Evolutionary conservation across 2,113 vertebrate genomes (phyloP), one percentile per base, ranked within the genome.

Genomic region (Panthera uncia): DNA sequence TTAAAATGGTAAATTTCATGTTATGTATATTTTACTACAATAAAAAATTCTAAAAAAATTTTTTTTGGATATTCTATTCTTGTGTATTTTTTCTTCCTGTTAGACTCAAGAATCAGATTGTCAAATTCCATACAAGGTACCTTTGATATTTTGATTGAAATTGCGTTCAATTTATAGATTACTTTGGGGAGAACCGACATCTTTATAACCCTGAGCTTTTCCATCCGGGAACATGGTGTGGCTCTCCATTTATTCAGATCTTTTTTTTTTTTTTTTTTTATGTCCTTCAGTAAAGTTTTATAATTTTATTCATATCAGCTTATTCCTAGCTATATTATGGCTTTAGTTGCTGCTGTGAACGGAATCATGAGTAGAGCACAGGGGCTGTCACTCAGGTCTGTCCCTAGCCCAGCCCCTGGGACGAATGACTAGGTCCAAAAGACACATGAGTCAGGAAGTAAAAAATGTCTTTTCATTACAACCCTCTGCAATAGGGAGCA

Each of bases 111-210:
- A 87, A 61, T 95, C 80, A 76, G 25, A 74, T 95, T 92, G 95
- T 96, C 84, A 84, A 71, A 94, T 95, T 96, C 74, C 61, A 82
- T 79, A 82, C 73, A 95, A 98, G 65, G 73, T 57, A 31, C 19
- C 36, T 97, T 88, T 52, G 57, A 83, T 97, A 94, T 96, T 94
- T 95, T 92, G 61, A 90, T 90, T 92, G 52, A 87, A 92, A 90
- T 94, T 45, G 38, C 25, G 36, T 95, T 36, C 78, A 87, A 85
- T 92, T 95, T 98, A 66, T 88, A 93, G 96, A 57, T 96, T 83
- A 61, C 74, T 92, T 33, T 80, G 74, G 41, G 65, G 81, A 81
- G 52, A 87, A 81, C 29, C 66, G 80, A 95, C 94, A 68, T 88
- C 91, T 97, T 96, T 97, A 96, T 31, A 29, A 73, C 12, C 5